Percentiles rank a stretch among this genome's conserved stretches.
phyloP scores from a whole-genome alignment of 2,888 invertebrate species.

The Drosophila tripunctata region DNA sequence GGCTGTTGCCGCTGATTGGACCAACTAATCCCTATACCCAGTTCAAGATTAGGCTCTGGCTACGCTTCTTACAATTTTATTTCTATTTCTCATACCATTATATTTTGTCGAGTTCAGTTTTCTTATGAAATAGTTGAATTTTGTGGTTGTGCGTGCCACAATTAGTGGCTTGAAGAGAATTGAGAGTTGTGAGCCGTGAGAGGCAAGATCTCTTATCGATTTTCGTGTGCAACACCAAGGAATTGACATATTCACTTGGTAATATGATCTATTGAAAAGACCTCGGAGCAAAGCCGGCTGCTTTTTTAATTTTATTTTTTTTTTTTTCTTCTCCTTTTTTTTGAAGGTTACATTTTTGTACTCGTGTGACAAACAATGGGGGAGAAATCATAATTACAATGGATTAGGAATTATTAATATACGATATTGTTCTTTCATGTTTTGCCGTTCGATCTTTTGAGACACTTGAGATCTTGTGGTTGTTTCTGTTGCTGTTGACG shows the following conservation, averaged over 20 bases:
- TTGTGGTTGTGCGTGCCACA: conserved; percentile 54
- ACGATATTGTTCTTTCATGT: conserved; percentile 53
- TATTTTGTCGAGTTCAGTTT: conserved; percentile 55
- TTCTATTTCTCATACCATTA: conserved; percentile 18
- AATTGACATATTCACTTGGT: conserved; percentile 78
- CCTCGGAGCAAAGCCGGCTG: conserved; percentile 32
- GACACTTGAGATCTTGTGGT: conserved; percentile 50
- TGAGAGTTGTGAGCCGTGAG: no score
- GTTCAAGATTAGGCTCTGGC: conserved; percentile 67
- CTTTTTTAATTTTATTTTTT: conserved; percentile 3
- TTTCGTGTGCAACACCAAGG: conserved; percentile 41
- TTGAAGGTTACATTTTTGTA: conserved; percentile 64
- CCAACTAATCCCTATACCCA: conserved; percentile 67
- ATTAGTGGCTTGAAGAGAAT: conserved; percentile 45
- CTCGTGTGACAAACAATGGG: conserved; percentile 69
- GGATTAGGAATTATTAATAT: conserved; percentile 77
- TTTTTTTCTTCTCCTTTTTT: no score
- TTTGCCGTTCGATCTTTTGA: conserved; percentile 43
- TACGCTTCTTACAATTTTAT: conserved; percentile 25
- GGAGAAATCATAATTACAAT: conserved; percentile 77
- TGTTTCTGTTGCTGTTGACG: conserved; percentile 45
- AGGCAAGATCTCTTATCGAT: conserved; percentile 70
- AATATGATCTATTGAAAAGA: conserved; percentile 66
- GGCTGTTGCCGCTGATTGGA: conserved; percentile 80
- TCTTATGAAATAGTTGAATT: conserved; percentile 48